Base-by-base conservation (phyloP, 2,888 invertebrate genomes). In the Ashinkailepas kermadecensis region DNA sequence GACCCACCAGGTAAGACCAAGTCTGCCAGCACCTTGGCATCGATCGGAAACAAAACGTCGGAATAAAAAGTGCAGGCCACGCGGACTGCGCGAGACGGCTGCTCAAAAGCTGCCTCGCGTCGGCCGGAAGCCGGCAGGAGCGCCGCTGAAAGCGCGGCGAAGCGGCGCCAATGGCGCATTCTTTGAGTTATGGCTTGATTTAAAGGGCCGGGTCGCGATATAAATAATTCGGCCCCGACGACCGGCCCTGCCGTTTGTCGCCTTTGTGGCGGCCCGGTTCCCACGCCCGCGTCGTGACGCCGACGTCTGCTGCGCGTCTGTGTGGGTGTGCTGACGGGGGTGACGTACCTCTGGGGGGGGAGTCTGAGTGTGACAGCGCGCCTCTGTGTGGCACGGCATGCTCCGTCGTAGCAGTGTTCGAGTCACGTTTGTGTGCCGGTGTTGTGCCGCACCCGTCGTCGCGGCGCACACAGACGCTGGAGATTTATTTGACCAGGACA, bases 111-210 rank as follows among this genome's bases (percentile, higher is more conserved):
- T 7, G 62, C 7, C 62, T 15, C 62, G 18, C 7, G 15, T 62
- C 15, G 7, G 18, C 62, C 18, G 7, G 18, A 7, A 7, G 7
- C 13, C 3, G 13, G 18, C 7, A 18, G 18, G 18, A 25, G 9
- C 67, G 25, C 13, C 67, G 25, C 67, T 67, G 67, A 67, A 23
- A 67, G 67, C 25, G 25, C 25, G 25, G 12, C 13, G 3, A 11
- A 0, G 7, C n/a, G 25, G 25, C 25, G n/a, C 25, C 23, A 7
- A 3, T 13, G 25, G 67, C 25, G 67, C 67, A 67, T 67, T 67
- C 67, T 67, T 25, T 25, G 25, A 67, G 67, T 67, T 25, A 67
- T n/a, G 67, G 67, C 67, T 67, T 67, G 67, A 67, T 67, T 67
- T 67, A 67, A 67, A 67, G 67, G 67, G 67, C 67, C 67, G 67